phyloP scores from a whole-genome alignment of 2,113 vertebrate species.

The Nyctereutes procyonoides region DNA sequence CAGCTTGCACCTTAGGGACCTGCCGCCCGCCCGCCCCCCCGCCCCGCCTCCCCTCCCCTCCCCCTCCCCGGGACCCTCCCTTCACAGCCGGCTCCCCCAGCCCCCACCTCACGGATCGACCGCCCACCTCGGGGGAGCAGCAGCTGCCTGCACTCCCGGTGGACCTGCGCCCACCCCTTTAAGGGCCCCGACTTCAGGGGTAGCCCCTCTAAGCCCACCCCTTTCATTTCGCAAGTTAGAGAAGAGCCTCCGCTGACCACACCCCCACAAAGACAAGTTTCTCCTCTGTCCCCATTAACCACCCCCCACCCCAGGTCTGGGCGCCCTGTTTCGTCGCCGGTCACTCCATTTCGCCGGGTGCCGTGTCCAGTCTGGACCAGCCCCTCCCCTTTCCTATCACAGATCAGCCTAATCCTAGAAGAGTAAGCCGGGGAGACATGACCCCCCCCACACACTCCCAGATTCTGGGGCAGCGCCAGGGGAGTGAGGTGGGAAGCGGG shows the following conservation, averaged over 20 bases:
- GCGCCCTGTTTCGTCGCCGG: background rate
- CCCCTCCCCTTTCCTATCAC: background rate
- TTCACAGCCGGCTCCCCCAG: background rate
- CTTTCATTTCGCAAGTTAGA: background rate
- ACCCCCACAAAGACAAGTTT: conserved; percentile 47
- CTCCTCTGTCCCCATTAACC: background rate
- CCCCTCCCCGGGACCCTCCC: background rate
- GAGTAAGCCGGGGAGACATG: background rate
- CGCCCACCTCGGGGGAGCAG: background rate
- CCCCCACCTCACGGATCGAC: background rate
- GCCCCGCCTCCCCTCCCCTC: background rate
- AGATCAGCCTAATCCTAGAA: background rate
- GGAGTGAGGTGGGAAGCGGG: conserved; percentile 53
- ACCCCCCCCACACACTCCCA: background rate
- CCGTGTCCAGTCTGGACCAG: background rate
- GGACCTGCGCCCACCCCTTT: background rate
- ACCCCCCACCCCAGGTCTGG: background rate
- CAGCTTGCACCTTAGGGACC: background rate
- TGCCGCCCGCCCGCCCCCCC: too few species aligned
- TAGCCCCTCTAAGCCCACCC: too few species aligned
- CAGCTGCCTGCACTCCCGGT: background rate
- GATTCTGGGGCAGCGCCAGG: conserved; percentile 47
- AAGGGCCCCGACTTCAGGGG: background rate
- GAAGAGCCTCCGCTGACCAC: conserved; percentile 10
- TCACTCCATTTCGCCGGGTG: background rate